Conservation (phyloP, 2,113 vertebrate species). For the Gnathonemus longibarbis region DNA sequence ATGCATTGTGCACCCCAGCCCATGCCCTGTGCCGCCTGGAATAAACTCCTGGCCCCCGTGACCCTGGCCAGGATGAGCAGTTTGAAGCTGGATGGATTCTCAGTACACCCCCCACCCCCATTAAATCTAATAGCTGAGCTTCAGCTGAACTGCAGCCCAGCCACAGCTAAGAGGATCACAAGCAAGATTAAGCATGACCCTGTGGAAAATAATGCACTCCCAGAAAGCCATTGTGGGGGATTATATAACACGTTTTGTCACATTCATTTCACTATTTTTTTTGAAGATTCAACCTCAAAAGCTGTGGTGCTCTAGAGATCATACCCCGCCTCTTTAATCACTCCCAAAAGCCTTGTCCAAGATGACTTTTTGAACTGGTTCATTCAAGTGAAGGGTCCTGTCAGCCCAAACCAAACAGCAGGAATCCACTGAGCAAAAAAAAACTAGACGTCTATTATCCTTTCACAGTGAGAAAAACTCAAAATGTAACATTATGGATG, state of each 20-base stretch:
- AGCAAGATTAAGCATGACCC: conserved; percentile 8
- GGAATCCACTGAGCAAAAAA: neutral
- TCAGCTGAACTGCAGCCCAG: neutral
- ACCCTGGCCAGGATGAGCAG: neutral
- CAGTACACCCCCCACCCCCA: neutral
- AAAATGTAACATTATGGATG: neutral
- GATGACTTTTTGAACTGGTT: neutral
- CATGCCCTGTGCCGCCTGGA: neutral
- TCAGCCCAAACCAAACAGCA: neutral
- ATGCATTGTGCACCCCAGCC: neutral
- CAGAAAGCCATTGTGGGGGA: neutral
- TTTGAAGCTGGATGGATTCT: neutral
- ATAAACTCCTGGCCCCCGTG: neutral
- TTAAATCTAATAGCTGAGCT: neutral
- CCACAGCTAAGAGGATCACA: neutral
- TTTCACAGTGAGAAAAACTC: neutral
- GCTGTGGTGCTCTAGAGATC: neutral
- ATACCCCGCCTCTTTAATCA: neutral
- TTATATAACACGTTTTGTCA: conserved; percentile 9
- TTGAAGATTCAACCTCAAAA: neutral
- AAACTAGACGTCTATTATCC: neutral
- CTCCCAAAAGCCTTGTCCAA: neutral
- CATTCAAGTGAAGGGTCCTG: neutral
- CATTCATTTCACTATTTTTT: conserved; percentile 5
- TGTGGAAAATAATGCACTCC: neutral